phyloP scores from a whole-genome alignment of 2,113 vertebrate species.

The Callorhinus ursinus region DNA sequence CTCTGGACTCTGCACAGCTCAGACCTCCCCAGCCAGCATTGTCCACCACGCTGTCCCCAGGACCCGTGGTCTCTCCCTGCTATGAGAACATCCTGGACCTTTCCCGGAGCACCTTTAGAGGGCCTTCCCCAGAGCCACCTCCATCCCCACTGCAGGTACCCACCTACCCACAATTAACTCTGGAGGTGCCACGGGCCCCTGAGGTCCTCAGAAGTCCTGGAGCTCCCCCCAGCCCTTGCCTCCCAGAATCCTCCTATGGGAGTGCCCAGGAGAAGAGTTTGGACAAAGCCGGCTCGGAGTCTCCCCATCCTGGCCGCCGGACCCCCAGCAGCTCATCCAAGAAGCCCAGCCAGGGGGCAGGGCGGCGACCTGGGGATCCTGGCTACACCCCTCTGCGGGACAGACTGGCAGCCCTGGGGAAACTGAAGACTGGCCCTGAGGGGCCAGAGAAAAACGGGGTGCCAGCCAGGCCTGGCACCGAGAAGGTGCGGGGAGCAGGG shows the following conservation, averaged over 20 bases:
- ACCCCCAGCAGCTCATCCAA: conserved; percentile 84
- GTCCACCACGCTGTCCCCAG: conserved; percentile 65
- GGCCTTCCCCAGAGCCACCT: conserved; percentile 73
- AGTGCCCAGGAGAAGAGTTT: conserved; percentile 51
- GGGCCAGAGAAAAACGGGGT: conserved; percentile 67
- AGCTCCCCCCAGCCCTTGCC: conserved; percentile 43
- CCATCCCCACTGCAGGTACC: conserved; percentile 67
- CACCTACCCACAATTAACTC: conserved; percentile 56
- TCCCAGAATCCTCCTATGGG: conserved; percentile 68
- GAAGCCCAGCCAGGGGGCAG: conserved; percentile 78
- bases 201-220: conserved; percentile 69
- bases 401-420: conserved; percentile 90
- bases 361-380: conserved; percentile 86
- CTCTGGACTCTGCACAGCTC: conserved; percentile 51
- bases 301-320: conserved; percentile 78
- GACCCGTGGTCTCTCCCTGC: conserved; percentile 74
- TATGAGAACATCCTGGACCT: conserved; percentile 83
- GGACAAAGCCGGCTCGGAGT: conserved; percentile 72
- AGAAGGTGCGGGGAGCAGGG: conserved; percentile 70
- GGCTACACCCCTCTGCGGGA: conserved; percentile 91
- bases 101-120: conserved; percentile 78
- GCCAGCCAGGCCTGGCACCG: conserved; percentile 23
- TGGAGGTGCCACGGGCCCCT: conserved; percentile 68
- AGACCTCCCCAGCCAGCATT: conserved; percentile 62
- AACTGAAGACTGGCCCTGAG: conserved; percentile 87